Base-by-base conservation (phyloP, 2,888 invertebrate species). In the Andrena hattorfiana region DNA sequence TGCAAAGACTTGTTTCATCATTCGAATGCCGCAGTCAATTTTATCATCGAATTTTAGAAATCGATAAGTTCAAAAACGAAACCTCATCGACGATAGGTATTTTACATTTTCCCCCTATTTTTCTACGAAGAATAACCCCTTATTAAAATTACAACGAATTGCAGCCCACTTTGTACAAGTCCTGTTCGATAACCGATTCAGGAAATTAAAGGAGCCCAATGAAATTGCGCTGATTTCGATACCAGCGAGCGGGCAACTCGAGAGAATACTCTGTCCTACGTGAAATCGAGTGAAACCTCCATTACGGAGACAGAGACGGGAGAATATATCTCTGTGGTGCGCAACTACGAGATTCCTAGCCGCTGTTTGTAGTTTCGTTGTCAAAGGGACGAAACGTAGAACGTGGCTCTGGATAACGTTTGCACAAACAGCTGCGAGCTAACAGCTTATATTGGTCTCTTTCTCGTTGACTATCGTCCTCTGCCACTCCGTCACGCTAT, bases 381-480 rank as follows among this genome's bases (percentile, higher is more conserved):
- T 90, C 92, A 92, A 91, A 91, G 91, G 79, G 89, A 87, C 88
- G 88, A 87, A 89, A 85, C 87, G 86, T 81, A 77, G 87, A 84
- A 85, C 86, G 85, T 86, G 89, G 88, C 85, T 84, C 81, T 87
- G 88, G 88, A 89, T 87, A 90, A 88, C 89, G 89, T 88, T 87
- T 90, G 87, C 86, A 89, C 89, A 92, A 91, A 92, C 91, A 92
- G 91, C 90, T 91, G 86, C 85, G 81, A 90, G 92, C 90, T 87
- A 89, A 88, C 86, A 84, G 89, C 90, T 91, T 90, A 90, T 91
- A 91, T 91, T 91, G 90, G 85, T 85, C 88, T 87, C 85, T 84
- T 84, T 87, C 85, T 71, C 32, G 51, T 51, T 81, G 79, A 60
- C 70, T 68, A 35, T 48, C 49, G 60, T 23, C 35, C 51, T 60